Base-by-base conservation (phyloP, 2,888 invertebrate genomes). In the Eudasyphora cyanicolor region DNA sequence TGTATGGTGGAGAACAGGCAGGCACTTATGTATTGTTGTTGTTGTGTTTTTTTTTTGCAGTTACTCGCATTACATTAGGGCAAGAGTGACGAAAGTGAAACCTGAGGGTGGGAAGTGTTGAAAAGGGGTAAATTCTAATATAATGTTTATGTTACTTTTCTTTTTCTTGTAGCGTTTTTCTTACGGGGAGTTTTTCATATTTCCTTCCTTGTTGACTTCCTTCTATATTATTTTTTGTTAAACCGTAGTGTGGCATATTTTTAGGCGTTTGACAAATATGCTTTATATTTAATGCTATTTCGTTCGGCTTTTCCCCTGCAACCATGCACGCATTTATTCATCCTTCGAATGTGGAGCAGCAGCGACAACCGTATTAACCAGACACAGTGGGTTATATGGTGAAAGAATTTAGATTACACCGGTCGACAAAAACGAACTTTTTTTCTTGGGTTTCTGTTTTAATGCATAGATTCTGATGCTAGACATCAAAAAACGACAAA, bases 111-210 rank as follows among this genome's bases (percentile, higher is more conserved):
- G 14, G 24, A 76, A 57, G 81, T 84, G 80, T 84, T 81, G 81
- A 84, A 84, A 84, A 78, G 81, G 77, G 81, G 64, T 78, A 81
- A 81, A 78, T 78, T 76, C 78, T 81, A 81, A 81, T 84, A 84
- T 84, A 81, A 84, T 78, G 81, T 84, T 75, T 81, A 84, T 81
- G 75, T 67, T 35, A 69, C 54, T 81, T 62, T 73, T 42, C 64
- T 70, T 45, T 45, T 32, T 74, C 64, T 24, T 27, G 17, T 3
- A 45, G n/a, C 17, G 27, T n/a, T 0, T 29, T 74, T 35, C 21
- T 12, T 64, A 0, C 12, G 17, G 21, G n/a, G 60, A 12, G 29
- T 12, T 24, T 24, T 60, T 62, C 17, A 10, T 21, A 29, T 32
- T 62, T 32, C n/a, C 42, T 42, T 12, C 74, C 45, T 75, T 75